Conservation (phyloP, 2,113 vertebrate species). For the Caracal caracal region DNA sequence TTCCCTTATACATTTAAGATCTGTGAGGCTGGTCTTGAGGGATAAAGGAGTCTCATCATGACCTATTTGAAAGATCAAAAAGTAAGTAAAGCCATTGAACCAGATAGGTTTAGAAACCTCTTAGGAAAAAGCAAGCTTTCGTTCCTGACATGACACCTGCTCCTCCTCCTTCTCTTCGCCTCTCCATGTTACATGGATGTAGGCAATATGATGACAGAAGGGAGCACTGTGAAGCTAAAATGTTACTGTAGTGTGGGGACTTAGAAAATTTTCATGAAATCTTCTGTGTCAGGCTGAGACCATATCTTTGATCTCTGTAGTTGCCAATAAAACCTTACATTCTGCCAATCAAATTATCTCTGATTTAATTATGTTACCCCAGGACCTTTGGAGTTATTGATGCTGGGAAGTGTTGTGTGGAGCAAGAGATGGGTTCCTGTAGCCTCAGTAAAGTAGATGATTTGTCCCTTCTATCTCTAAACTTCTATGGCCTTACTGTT, state of each 20-base stretch:
- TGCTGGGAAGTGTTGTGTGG: not conserved
- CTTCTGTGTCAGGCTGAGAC: not conserved
- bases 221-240: not conserved
- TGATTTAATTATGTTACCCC: not conserved
- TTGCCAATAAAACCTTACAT: not conserved
- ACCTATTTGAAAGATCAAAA: constrained; percentile 1
- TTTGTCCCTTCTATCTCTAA: not conserved
- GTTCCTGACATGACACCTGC: not conserved
- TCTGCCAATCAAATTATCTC: not conserved
- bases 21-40: not conserved
- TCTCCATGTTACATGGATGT: not conserved
- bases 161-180: not conserved
- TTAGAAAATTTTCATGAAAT: not conserved
- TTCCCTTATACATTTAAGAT: not conserved
- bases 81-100: not conserved
- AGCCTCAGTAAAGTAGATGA: not conserved
- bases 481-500: not conserved
- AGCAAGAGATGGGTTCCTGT: not conserved
- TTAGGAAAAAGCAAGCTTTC: not conserved
- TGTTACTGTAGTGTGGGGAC: not conserved
- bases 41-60: not conserved
- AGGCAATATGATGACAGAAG: not conserved
- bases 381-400: not conserved
- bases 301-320: not conserved
- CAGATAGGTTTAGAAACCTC: not conserved